Base-by-base conservation (phyloP, 2,888 invertebrate genomes). In the Cremastobaeus sp. region DNA sequence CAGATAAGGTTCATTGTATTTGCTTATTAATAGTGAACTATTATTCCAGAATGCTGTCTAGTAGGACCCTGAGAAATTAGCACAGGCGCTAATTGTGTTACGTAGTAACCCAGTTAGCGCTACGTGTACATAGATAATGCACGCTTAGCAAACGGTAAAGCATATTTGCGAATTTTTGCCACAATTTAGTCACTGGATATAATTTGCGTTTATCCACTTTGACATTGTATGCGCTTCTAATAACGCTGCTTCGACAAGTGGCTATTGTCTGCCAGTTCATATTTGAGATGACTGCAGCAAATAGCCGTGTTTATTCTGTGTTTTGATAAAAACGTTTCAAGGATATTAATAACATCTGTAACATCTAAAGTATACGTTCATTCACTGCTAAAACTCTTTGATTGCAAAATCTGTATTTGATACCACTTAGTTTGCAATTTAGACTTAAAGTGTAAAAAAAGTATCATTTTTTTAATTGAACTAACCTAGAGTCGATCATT, bases 11-110 rank as follows among this genome's bases (percentile, higher is more conserved):
- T 81, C 82, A 82, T 84, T 84, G 83, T 84, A 81, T 84, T 84
- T 83, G 84, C 84, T 84, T 82, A 83, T 84, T 84, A 84, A 84
- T 84, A 84, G 83, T 77, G 82, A 84, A 84, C 84, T 81, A 84
- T 84, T 81, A 83, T 83, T 79, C 81, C 75, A 77, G 79, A 79
- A 41, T 77, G 81, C 78, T 83, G 79, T 80, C 81, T 82, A 81
- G 80, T 81, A 79, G 81, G 78, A 79, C 79, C 82, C 57, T 82
- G 83, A 85, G 85, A 84, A 85, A 85, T 85, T 85, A 84, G 83
- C 81, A 79, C 80, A 83, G 80, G 83, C 82, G 84, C 84, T 84
- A 85, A 85, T 85, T 85, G 82, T 83, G 82, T 84, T 84, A 83
- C 80, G 81, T 43, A 34, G 68, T 84, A 84, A 85, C 84, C 84